Conservation (phyloP, 2,797 vertebrate genomes). For the Pterois miles region DNA sequence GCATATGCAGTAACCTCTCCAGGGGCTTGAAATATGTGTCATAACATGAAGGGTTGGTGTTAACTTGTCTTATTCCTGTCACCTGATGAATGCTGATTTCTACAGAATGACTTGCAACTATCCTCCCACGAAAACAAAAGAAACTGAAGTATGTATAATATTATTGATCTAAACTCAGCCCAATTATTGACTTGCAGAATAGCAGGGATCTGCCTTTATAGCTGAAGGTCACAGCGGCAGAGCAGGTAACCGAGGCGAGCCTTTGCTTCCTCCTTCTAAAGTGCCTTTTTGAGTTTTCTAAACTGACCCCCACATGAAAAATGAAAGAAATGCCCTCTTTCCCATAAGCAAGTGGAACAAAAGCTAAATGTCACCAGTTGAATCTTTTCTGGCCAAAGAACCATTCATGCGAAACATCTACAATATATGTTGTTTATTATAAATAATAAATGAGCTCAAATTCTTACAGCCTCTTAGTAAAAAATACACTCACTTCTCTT, state of each 20-base stretch:
- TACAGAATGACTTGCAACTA: constrained; percentile 17
- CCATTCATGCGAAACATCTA: constrained; percentile 63
- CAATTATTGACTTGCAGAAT: constrained; percentile 67
- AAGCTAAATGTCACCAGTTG: constrained; percentile 78
- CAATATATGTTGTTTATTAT: constrained; percentile 59
- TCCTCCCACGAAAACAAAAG: constrained; percentile 27
- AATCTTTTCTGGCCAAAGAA: constrained; percentile 61
- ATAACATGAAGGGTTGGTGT: not conserved
- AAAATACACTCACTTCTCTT: constrained; percentile 20
- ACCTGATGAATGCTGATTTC: constrained; percentile 13
- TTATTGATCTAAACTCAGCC: constrained; percentile 50
- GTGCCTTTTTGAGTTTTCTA: constrained; percentile 54
- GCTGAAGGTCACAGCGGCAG: constrained; percentile 64
- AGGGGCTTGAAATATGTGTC: constrained; percentile 5
- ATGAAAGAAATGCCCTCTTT: constrained; percentile 61
- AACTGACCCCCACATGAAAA: constrained; percentile 58
- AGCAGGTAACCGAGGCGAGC: constrained; percentile 29
- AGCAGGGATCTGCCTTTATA: constrained; percentile 55
- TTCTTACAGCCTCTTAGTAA: constrained; percentile 57
- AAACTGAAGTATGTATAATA: constrained; percentile 42
- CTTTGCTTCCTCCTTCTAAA: constrained; percentile 34
- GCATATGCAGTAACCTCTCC: not conserved
- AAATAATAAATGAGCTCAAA: constrained; percentile 75
- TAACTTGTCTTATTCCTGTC: constrained; percentile 1
- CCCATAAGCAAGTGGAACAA: constrained; percentile 60